These are phyloP conservation scores for Lypha dubia DNA, from an alignment of 2,888 invertebrate species.

Conservation along the genomic window DNA sequence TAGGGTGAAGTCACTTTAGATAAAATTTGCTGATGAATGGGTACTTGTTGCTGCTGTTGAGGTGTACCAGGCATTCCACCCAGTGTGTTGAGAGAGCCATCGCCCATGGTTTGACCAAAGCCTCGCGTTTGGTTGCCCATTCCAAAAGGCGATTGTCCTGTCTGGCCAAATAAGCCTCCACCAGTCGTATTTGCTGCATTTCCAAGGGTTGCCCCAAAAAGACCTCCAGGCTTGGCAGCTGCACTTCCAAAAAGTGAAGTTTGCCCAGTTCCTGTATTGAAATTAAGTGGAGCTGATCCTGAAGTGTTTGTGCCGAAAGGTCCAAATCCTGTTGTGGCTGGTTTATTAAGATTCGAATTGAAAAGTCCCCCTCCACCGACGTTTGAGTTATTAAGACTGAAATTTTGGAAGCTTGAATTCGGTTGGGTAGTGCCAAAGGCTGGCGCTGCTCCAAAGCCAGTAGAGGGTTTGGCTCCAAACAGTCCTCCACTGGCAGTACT, in stretches of 20 bases:
- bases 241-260: slow-evolving; percentile 84
- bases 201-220: slow-evolving; percentile 82
- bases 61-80: slow-evolving; percentile 76
- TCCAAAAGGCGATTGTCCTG: slow-evolving; percentile 79
- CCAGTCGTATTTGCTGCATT: slow-evolving; percentile 65
- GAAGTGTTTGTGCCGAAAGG: slow-evolving; percentile 84
- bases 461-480: slow-evolving; percentile 81
- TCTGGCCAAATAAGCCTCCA: slow-evolving; percentile 84
- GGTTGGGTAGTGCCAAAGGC: slow-evolving; percentile 81
- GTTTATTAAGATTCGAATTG: slow-evolving; percentile 82
- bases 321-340: slow-evolving; percentile 85
- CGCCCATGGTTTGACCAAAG: slow-evolving; percentile 75
- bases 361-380: slow-evolving; percentile 78
- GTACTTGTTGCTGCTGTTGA: slow-evolving; percentile 81
- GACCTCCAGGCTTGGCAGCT: slow-evolving; percentile 79
- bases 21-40: slow-evolving; percentile 89
- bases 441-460: slow-evolving; percentile 82
- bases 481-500: slow-evolving; percentile 83
- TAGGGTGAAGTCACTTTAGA: slow-evolving; percentile 92
- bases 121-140: slow-evolving; percentile 69
- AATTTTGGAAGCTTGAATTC: slow-evolving; percentile 80
- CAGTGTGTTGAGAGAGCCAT: slow-evolving; percentile 73
- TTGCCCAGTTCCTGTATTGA: slow-evolving; percentile 78
- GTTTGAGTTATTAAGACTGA: slow-evolving; percentile 76
- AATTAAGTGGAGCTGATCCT: slow-evolving; percentile 81